Conservation (phyloP, 37 sponge, comb jelly and placozoan genomes). For the Mnemiopsis leidyi region DNA sequence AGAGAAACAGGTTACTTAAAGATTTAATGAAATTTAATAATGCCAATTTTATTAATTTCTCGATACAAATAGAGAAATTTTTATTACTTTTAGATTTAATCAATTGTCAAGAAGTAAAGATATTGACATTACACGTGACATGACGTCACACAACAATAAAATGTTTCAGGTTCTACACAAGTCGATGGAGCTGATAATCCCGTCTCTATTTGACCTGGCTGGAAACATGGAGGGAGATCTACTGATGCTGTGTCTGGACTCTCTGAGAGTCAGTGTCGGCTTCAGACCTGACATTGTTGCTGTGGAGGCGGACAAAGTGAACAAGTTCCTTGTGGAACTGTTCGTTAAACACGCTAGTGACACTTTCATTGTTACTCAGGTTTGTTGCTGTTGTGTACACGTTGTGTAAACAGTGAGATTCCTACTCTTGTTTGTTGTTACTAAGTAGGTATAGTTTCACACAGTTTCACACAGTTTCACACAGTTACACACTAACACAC, state of each 20-base stretch:
- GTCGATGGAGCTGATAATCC: slow-evolving; percentile 37
- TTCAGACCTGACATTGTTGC: slow-evolving; percentile 38
- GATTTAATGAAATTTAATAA: too few relatives aligned
- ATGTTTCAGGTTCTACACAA: background rate
- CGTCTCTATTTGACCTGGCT: background rate
- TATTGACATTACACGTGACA: too few relatives aligned
- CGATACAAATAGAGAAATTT: too few relatives aligned
- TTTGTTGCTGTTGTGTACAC: too few relatives aligned
- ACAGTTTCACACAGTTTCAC: too few relatives aligned
- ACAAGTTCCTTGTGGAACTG: slow-evolving; percentile 55
- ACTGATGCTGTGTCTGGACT: slow-evolving; percentile 14
- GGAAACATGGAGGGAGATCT: slow-evolving; percentile 12
- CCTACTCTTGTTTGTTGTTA: too few relatives aligned
- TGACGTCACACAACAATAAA: background rate
- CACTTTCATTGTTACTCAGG: slow-evolving; percentile 39
- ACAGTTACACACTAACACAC: too few relatives aligned
- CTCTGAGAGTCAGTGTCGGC: background rate
- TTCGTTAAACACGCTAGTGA: slow-evolving; percentile 51
- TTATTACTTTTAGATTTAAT: too few relatives aligned
- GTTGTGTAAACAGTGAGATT: too few relatives aligned
- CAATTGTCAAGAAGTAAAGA: too few relatives aligned
- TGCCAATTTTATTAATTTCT: background rate
- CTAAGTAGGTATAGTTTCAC: too few relatives aligned
- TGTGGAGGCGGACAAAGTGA: slow-evolving; percentile 24
- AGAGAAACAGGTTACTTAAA: background rate